Evolutionary conservation across 2,888 invertebrate genomes (phyloP).

Genomic region (Orthonevra nobilis): DNA sequence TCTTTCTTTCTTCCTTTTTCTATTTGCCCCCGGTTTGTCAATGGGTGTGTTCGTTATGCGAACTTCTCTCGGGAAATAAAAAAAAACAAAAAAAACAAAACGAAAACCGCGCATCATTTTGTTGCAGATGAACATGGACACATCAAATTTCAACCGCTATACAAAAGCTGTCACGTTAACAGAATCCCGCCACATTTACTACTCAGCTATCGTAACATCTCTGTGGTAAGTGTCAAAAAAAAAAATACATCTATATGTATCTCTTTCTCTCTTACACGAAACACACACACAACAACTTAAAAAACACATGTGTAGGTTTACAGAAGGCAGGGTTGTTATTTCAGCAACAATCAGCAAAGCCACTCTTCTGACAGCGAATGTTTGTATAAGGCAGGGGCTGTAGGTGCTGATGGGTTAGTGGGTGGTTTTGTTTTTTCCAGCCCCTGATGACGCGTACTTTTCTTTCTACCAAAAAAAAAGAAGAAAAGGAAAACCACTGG

Average conservation of each 20-base stretch:
- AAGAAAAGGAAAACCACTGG: not conserved
- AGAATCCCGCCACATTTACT: conserved; percentile 86
- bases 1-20: conserved; percentile 47
- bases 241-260: not conserved
- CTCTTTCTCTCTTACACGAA: not conserved
- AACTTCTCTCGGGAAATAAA: conserved; percentile 55
- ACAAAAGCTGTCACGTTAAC: conserved; percentile 87
- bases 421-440: too few relatives aligned
- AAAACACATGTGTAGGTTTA: too few relatives aligned
- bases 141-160: conserved; percentile 87
- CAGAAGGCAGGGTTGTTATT: too few relatives aligned
- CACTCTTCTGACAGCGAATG: too few relatives aligned
- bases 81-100: conserved; percentile 65
- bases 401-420: too few relatives aligned
- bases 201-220: conserved; percentile 87
- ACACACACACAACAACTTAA: not conserved
- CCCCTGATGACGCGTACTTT: too few relatives aligned
- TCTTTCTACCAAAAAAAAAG: too few relatives aligned
- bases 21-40: conserved; percentile 40
- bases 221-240: conserved; percentile 83
- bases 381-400: too few relatives aligned
- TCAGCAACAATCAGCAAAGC: too few relatives aligned
- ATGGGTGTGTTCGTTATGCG: conserved; percentile 39
- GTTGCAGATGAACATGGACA: conserved; percentile 83
- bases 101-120: conserved; percentile 31